These are phyloP conservation scores for Cosmorhoe ocellata DNA, from an alignment of 2,888 invertebrate species.

Conservation along the genomic window DNA sequence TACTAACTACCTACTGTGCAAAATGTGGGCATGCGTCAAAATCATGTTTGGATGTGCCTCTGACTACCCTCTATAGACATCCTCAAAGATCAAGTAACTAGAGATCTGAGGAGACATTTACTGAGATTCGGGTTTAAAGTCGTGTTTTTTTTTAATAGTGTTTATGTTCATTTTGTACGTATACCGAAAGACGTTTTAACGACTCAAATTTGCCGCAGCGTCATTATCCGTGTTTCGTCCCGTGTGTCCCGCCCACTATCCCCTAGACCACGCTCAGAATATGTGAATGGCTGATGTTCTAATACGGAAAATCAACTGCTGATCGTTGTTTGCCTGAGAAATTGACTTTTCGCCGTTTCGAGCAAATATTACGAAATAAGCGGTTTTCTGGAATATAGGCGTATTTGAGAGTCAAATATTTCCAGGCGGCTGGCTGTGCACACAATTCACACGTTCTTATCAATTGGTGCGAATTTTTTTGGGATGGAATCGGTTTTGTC, in stretches of 20 bases:
- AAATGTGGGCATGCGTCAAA: too few relatives aligned
- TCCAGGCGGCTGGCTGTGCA: slow-evolving; percentile 12
- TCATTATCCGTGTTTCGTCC: background rate
- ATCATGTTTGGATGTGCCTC: too few relatives aligned
- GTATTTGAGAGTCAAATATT: slow-evolving; percentile 24
- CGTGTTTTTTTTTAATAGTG: too few relatives aligned
- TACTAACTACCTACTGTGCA: too few relatives aligned
- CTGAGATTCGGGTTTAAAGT: too few relatives aligned
- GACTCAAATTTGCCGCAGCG: slow-evolving; percentile 7
- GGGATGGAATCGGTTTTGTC: background rate
- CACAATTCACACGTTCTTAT: slow-evolving; percentile 12
- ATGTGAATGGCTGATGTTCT: slow-evolving; percentile 63
- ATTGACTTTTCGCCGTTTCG: slow-evolving; percentile 45
- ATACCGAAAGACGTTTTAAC: too few relatives aligned
- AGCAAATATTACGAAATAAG: slow-evolving; percentile 39
- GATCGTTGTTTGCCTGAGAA: slow-evolving; percentile 60
- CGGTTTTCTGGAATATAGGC: slow-evolving; percentile 22
- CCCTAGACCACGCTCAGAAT: slow-evolving; percentile 51
- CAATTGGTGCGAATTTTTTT: slow-evolving; percentile 5
- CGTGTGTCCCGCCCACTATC: slow-evolving; percentile 40
- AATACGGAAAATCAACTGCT: slow-evolving; percentile 75
- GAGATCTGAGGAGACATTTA: too few relatives aligned
- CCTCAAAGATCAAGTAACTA: too few relatives aligned
- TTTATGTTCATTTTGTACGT: too few relatives aligned
- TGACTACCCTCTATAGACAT: too few relatives aligned